These are phyloP conservation scores for Andrena praecox DNA, from an alignment of 2,888 invertebrate genomes.

Conservation along the genomic window DNA sequence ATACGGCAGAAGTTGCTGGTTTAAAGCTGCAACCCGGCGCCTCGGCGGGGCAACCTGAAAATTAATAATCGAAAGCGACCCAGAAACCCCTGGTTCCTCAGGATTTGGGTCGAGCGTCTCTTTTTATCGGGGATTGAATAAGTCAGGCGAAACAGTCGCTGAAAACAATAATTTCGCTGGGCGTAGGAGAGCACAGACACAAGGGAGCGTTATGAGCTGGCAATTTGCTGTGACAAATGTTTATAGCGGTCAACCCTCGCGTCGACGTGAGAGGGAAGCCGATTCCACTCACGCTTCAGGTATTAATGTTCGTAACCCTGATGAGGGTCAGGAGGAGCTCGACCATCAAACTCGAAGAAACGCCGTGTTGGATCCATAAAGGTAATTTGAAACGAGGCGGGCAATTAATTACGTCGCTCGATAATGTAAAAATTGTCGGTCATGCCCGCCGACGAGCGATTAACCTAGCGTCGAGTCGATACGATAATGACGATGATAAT, in stretches of 20 bases:
- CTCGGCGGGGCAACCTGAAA: not conserved
- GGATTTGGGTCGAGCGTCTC: not conserved
- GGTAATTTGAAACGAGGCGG: no score
- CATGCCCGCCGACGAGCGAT: not conserved
- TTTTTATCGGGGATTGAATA: not conserved
- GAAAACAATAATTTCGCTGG: no score
- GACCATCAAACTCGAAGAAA: no score
- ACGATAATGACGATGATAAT: constrained; percentile 45
- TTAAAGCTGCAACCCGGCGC: constrained; percentile 18
- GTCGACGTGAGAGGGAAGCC: not conserved
- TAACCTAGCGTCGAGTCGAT: not conserved
- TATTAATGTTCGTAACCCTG: no score
- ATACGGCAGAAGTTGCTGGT: constrained; percentile 28
- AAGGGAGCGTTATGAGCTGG: not conserved
- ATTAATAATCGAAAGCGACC: constrained; percentile 44
- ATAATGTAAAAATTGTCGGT: not conserved
- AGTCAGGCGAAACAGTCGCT: not conserved
- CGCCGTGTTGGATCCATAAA: no score
- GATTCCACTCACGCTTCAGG: not conserved
- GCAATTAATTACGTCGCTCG: constrained; percentile 1
- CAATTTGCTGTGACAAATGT: constrained; percentile 30
- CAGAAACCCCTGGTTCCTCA: not conserved
- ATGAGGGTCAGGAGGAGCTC: no score
- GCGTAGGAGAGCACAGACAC: not conserved
- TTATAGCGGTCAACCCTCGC: constrained; percentile 4